These are phyloP conservation scores for Cylas formicarius DNA, from an alignment of 1,140 invertebrate species.

Conservation along the genomic window DNA sequence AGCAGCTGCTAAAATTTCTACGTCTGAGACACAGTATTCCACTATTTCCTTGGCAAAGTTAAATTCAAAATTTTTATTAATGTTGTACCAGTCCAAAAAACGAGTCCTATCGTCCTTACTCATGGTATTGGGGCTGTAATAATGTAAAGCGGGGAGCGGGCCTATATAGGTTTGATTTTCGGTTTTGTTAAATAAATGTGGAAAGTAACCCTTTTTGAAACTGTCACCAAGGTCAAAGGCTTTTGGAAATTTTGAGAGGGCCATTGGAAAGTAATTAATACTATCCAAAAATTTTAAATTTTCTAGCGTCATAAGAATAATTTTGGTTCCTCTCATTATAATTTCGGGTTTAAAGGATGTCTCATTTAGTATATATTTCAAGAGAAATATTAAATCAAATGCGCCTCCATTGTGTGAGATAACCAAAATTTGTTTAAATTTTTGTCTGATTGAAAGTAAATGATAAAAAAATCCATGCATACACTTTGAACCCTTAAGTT, in stretches of 20 bases:
- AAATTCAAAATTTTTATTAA: slow-evolving; percentile 3
- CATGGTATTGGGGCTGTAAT: slow-evolving; percentile 14
- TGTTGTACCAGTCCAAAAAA: slow-evolving; percentile 15
- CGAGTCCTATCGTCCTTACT: slow-evolving; percentile 1
- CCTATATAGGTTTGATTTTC: slow-evolving; percentile 17
- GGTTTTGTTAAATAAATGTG: slow-evolving; percentile 20
- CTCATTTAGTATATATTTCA: slow-evolving; percentile 4
- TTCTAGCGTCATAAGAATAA: not conserved
- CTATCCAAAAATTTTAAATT: slow-evolving; percentile 15
- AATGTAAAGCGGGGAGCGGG: slow-evolving; percentile 8
- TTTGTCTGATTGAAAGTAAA: not conserved
- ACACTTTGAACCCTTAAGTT: not conserved
- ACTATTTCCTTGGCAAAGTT: slow-evolving; percentile 13
- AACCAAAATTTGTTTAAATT: slow-evolving; percentile 8
- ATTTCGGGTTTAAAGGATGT: slow-evolving; percentile 1
- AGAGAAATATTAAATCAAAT: slow-evolving; percentile 9
- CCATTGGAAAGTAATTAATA: slow-evolving; percentile 14
- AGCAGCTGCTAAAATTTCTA: no score
- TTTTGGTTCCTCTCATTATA: slow-evolving; percentile 5
- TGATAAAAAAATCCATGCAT: not conserved
- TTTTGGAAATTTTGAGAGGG: slow-evolving; percentile 9
- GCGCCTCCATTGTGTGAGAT: slow-evolving; percentile 5
- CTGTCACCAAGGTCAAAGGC: slow-evolving; percentile 8
- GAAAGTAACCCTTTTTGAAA: slow-evolving; percentile 22
- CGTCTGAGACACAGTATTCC: slow-evolving; percentile 16